Conservation (phyloP, 64 coral and sea anemone species). For the Hydrozoanthus tunicans region DNA sequence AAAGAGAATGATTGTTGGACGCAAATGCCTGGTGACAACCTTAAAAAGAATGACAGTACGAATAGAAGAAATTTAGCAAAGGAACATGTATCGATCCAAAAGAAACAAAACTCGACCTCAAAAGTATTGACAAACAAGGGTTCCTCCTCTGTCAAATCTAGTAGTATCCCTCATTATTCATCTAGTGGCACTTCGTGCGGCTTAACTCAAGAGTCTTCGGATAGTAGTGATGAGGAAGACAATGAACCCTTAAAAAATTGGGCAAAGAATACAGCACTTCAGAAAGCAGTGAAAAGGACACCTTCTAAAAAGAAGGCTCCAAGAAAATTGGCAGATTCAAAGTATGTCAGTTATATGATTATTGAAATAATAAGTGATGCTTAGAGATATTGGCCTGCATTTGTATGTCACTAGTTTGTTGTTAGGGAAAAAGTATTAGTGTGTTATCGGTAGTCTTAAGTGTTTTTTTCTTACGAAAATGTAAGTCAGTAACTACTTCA, state of each 20-base stretch:
- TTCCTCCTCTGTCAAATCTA: not conserved
- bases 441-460: too few species aligned
- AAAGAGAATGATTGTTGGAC: not conserved
- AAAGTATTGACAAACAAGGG: not conserved
- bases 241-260: slow-evolving; percentile 48
- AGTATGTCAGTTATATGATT: not conserved
- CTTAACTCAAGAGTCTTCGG: not conserved
- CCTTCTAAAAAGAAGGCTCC: not conserved
- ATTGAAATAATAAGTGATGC: not conserved
- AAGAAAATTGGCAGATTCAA: not conserved
- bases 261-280: not conserved
- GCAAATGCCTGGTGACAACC: not conserved
- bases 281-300: not conserved
- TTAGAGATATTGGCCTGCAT: too few species aligned
- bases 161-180: not conserved
- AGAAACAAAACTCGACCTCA: not conserved
- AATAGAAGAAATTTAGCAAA: not conserved
- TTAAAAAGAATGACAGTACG: not conserved
- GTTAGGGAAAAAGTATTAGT: too few species aligned
- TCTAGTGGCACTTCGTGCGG: not conserved
- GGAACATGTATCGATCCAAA: not conserved
- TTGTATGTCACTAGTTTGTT: too few species aligned
- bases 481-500: too few species aligned
- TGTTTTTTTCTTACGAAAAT: too few species aligned
- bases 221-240: slow-evolving; percentile 12